Conservation (phyloP, 2,113 vertebrate genomes). For the Ctenomys sociabilis region DNA sequence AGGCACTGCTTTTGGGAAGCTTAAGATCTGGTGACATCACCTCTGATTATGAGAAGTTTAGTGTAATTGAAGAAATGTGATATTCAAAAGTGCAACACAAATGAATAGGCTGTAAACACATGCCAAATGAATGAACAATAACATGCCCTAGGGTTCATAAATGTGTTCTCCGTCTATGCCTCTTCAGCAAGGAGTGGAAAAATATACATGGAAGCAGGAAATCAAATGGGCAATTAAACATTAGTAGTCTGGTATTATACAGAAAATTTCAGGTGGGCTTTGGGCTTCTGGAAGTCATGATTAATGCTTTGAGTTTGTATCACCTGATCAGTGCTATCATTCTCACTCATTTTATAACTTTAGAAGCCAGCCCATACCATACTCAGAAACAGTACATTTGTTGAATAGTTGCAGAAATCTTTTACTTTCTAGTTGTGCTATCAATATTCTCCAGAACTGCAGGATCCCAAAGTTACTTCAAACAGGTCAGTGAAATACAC, state of each 20-base stretch:
- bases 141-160: not conserved
- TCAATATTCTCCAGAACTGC: not conserved
- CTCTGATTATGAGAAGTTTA: not conserved
- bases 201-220: not conserved
- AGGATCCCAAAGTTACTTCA: constrained; percentile 9
- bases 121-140: not conserved
- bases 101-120: not conserved
- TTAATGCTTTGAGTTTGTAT: not conserved
- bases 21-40: not conserved
- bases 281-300: not conserved
- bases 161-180: not conserved
- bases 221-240: not conserved
- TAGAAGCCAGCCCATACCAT: not conserved
- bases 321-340: not conserved
- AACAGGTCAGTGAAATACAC: not conserved
- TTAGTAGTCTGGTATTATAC: not conserved
- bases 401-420: not conserved
- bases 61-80: not conserved
- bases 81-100: not conserved
- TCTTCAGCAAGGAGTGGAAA: not conserved
- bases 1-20: not conserved
- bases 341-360: not conserved
- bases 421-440: not conserved
- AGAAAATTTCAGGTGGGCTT: not conserved
- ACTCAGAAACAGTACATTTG: not conserved